phyloP scores from a whole-genome alignment of 53 echinoderm and acorn worm genomes.

The Arbacia lixula region DNA sequence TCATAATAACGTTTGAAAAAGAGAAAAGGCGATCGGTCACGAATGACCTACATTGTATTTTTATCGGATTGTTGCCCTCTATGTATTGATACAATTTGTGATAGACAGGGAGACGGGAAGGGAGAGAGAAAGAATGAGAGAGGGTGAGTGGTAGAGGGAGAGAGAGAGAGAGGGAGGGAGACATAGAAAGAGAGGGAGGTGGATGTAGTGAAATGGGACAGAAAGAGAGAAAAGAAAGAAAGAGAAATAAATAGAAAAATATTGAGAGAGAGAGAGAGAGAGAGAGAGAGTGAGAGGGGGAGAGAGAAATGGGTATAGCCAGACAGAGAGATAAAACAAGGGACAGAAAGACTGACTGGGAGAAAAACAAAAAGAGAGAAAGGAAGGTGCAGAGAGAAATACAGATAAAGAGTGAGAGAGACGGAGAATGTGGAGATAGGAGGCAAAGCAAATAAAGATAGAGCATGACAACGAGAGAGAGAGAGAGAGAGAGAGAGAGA shows the following conservation, averaged over 20 bases:
- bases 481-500: not conserved
- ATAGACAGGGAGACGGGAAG: too few relatives aligned
- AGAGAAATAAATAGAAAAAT: not conserved
- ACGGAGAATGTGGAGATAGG: not conserved
- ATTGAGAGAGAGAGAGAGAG: not conserved
- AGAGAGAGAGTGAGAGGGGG: not conserved
- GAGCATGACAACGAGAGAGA: not conserved
- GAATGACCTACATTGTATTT: too few relatives aligned
- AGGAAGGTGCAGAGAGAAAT: not conserved
- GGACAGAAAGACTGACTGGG: not conserved
- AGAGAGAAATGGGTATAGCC: not conserved
- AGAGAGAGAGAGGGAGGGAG: not conserved
- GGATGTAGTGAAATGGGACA: not conserved
- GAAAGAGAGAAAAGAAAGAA: not conserved
- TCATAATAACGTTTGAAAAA: too few relatives aligned
- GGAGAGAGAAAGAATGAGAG: too few relatives aligned
- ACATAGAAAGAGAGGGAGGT: not conserved
- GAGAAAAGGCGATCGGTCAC: too few relatives aligned
- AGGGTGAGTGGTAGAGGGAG: not conserved
- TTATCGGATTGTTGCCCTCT: too few relatives aligned
- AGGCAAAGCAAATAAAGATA: not conserved
- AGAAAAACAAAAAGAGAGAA: too few relatives aligned
- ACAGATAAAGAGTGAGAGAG: not conserved
- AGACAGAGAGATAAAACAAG: not conserved
- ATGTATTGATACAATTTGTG: too few relatives aligned